These are phyloP conservation scores for Temnothorax nylanderi DNA, from an alignment of 1,140 invertebrate species.

Conservation along the genomic window DNA sequence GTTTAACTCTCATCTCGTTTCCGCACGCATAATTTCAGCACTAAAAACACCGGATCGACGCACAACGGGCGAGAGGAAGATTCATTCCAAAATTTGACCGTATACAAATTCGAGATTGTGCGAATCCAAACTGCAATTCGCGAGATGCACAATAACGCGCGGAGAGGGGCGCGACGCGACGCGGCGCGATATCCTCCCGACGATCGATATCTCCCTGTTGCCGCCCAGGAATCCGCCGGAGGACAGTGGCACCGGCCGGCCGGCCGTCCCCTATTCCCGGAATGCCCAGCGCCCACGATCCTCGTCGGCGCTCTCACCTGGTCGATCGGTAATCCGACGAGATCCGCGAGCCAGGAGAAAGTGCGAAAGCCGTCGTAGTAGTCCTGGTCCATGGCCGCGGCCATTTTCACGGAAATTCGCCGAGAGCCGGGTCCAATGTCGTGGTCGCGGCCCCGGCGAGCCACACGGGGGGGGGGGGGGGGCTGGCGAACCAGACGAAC, in stretches of 20 bases:
- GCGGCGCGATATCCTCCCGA: neutral
- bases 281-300: too few relatives aligned
- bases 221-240: slow-evolving; percentile 17
- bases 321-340: slow-evolving; percentile 87
- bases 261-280: neutral
- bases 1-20: neutral
- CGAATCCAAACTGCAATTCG: too few relatives aligned
- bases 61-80: too few relatives aligned
- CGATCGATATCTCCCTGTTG: slow-evolving; percentile 42
- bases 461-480: too few relatives aligned
- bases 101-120: too few relatives aligned
- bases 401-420: slow-evolving; percentile 66
- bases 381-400: slow-evolving; percentile 68
- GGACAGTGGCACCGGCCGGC: neutral
- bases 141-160: neutral
- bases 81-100: too few relatives aligned
- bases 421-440: neutral
- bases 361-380: slow-evolving; percentile 87
- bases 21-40: too few relatives aligned
- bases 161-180: neutral
- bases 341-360: slow-evolving; percentile 87
- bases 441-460: neutral
- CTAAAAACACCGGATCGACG: too few relatives aligned
- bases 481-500: too few relatives aligned
- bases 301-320: slow-evolving; percentile 82